Evolutionary conservation across 2,888 invertebrate species (phyloP), one percentile per base, ranked within the genome.

Genomic region (Hemaris fuciformis): DNA sequence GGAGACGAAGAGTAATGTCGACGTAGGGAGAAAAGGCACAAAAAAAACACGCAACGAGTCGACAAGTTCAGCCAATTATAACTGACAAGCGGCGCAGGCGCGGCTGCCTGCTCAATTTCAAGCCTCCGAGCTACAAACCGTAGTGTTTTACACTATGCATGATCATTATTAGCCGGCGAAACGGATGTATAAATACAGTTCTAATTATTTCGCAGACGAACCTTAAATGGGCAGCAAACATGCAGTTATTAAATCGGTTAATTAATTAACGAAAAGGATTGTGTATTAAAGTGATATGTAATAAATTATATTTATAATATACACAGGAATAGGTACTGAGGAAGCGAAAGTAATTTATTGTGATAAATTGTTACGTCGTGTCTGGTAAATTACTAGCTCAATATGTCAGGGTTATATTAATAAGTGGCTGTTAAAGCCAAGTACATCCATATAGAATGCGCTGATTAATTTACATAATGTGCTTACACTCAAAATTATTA

Each of bases 11-110:
- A 92, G 87, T 91, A 89, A 91, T 91, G 89, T 81, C 80, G 81
- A 79, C 79, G 82, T 77, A 84, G 85, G 85, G 85, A 84, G 81
- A 83, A 87, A 84, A 81, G 79, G 78, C 77, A 81, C 81, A 85
- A 89, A 88, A 89, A n/a, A 90, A 89, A 84, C 75, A 73, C 73
- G 38, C 84, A 76, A 84, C 84, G 85, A 87, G 78, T 83, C 88
- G 89, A 92, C 91, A 91, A 91, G 91, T 89, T 91, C 89, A 89
- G 88, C 91, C 92, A 93, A 93, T 93, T 93, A 93, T 91, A 92
- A 89, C 85, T 91, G 92, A 93, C 91, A 88, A 85, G 88, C 84
- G 80, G 80, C 85, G 85, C 86, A 85, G 83, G 84, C 85, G 85
- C 84, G 84, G 82, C 85, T 81, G 84, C 79, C 76, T 76, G 83